These are phyloP conservation scores for Rhinoraja longicauda DNA, from an alignment of 2,797 vertebrate species.

Conservation along the genomic window DNA sequence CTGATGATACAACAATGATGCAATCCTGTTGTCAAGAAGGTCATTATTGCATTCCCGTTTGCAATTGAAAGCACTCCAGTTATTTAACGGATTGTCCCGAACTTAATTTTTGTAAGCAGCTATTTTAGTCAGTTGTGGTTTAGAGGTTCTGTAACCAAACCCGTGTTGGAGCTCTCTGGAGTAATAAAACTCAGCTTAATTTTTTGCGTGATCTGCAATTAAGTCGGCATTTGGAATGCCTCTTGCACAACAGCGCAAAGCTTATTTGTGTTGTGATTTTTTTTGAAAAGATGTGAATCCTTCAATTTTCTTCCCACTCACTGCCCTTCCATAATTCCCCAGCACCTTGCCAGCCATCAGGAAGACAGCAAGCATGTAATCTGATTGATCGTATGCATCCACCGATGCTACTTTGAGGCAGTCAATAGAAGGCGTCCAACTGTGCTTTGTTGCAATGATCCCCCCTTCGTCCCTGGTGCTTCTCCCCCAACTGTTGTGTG, in stretches of 20 bases:
- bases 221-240: not conserved
- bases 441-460: no score
- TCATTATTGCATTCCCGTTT: not conserved
- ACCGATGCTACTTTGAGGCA: not conserved
- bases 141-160: not conserved
- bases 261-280: not conserved
- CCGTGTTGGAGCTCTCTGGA: not conserved
- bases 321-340: not conserved
- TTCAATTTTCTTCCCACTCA: not conserved
- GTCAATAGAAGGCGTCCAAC: not conserved
- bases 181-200: not conserved
- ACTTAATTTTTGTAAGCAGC: not conserved
- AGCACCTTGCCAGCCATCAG: not conserved
- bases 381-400: slow-evolving; percentile 3
- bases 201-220: not conserved
- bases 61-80: not conserved
- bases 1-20: not conserved
- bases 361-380: not conserved
- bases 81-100: not conserved
- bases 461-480: no score
- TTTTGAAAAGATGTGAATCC: not conserved
- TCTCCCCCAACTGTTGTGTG: not conserved
- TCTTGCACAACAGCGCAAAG: not conserved
- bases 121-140: not conserved
- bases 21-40: not conserved